Conservation (phyloP, 2,113 vertebrate genomes). For the Kryptolebias marmoratus region DNA sequence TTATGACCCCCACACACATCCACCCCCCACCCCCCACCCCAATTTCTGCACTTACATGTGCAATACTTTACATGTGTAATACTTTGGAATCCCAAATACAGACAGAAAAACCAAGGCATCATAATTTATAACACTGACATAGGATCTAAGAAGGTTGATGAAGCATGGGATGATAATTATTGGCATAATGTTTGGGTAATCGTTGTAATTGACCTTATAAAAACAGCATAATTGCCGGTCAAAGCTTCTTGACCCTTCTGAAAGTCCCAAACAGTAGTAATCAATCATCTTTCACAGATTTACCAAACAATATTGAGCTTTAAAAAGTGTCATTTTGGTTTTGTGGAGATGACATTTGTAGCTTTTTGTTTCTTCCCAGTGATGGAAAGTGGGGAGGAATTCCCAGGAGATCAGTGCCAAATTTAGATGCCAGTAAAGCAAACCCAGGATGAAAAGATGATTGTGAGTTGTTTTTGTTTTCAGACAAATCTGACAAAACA, state of each 20-base stretch:
- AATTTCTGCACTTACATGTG: too few species aligned
- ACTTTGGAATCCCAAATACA: too few species aligned
- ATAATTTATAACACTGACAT: not conserved
- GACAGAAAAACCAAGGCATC: too few species aligned
- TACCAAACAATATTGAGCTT: conserved; percentile 12
- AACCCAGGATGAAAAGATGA: too few species aligned
- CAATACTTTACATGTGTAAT: too few species aligned
- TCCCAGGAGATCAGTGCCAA: too few species aligned
- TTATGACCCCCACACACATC: too few species aligned
- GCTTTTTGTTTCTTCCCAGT: conserved; percentile 17
- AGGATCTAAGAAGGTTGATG: not conserved
- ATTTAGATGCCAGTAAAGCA: too few species aligned
- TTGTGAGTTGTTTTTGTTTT: not conserved
- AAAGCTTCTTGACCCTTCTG: not conserved
- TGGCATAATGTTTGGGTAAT: conserved; percentile 13
- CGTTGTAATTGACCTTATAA: conserved; percentile 31
- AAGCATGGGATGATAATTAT: conserved; percentile 5
- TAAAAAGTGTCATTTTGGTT: not conserved
- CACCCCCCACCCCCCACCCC: too few species aligned
- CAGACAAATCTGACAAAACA: not conserved
- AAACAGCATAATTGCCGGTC: conserved; percentile 38
- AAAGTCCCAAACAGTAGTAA: not conserved
- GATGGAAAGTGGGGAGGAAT: too few species aligned
- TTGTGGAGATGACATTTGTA: conserved; percentile 11
- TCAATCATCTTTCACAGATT: conserved; percentile 20